Evolutionary conservation across 2,113 vertebrate genomes (phyloP).

Genomic region (Phodopus roborovskii): DNA sequence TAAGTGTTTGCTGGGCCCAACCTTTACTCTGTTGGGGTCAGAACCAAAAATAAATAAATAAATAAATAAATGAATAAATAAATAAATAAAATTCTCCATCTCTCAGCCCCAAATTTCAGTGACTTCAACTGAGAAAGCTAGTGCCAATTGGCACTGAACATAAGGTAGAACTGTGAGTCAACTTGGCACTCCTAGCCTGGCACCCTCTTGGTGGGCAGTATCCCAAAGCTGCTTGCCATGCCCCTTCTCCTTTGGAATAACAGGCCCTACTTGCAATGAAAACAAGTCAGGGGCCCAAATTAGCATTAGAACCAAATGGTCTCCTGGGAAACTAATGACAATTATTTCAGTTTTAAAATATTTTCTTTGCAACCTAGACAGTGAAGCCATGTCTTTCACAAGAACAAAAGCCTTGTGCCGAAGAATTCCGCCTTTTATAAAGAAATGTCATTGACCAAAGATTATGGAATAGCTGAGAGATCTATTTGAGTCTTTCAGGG

Average conservation of each 20-base stretch:
- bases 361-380: constrained; percentile 70
- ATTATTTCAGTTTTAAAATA: constrained; percentile 71
- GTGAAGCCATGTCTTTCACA: constrained; percentile 67
- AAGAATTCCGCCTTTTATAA: constrained; percentile 49
- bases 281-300: constrained; percentile 75
- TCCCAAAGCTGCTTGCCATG: constrained; percentile 51
- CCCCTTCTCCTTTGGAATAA: not conserved
- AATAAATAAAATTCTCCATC: not conserved
- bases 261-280: constrained; percentile 55
- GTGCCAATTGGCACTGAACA: constrained; percentile 62
- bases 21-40: constrained; percentile 68
- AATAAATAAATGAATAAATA: not conserved
- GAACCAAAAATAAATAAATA: constrained; percentile 26
- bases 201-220: constrained; percentile 57
- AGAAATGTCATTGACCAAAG: constrained; percentile 51
- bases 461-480: constrained; percentile 28
- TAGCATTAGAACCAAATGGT: constrained; percentile 74
- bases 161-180: constrained; percentile 8
- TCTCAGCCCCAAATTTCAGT: constrained; percentile 21
- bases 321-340: constrained; percentile 78
- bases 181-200: constrained; percentile 62
- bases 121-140: constrained; percentile 58
- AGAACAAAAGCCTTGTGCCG: constrained; percentile 56
- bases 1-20: constrained; percentile 70
- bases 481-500: constrained; percentile 26